Evolutionary conservation across 2,888 invertebrate genomes (phyloP).

Genomic region (Tridacna gigas): DNA sequence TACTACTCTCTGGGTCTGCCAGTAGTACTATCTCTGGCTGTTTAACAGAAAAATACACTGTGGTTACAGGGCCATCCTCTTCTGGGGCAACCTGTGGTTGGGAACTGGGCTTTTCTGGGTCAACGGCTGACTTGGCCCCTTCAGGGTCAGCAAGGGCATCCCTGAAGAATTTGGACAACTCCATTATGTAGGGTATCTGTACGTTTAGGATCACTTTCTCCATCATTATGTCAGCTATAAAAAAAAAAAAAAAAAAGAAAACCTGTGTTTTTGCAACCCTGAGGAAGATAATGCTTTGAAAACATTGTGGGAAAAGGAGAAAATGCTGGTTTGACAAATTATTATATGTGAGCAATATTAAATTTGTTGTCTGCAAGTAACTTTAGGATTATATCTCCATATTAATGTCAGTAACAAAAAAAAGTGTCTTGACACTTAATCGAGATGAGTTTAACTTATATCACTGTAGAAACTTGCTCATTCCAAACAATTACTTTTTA

Average conservation of each 20-base stretch:
- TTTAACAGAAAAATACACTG: conserved; percentile 90
- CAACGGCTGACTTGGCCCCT: conserved; percentile 10
- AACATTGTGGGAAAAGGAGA: too few relatives aligned
- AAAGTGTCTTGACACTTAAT: too few relatives aligned
- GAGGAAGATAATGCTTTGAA: too few relatives aligned
- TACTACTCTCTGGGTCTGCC: conserved; percentile 85
- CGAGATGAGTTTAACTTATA: too few relatives aligned
- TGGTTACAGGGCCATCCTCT: conserved; percentile 84
- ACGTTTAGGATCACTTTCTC: conserved; percentile 91
- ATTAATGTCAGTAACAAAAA: too few relatives aligned
- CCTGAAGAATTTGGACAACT: conserved; percentile 88
- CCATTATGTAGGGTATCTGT: conserved; percentile 89
- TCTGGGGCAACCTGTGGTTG: conserved; percentile 84
- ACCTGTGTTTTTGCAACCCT: too few relatives aligned
- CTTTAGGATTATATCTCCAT: too few relatives aligned
- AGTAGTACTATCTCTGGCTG: conserved; percentile 92
- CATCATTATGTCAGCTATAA: conserved; percentile 89
- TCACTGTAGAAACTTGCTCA: too few relatives aligned
- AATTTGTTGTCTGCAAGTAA: too few relatives aligned
- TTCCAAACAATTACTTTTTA: too few relatives aligned
- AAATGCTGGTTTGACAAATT: too few relatives aligned
- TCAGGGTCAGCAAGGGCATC: conserved; percentile 85
- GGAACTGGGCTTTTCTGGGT: conserved; percentile 7
- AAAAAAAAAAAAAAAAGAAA: conserved; percentile 47
- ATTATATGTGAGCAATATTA: too few relatives aligned